A percentile compares a stretch with the other conserved stretches of the same genome.
These are phyloP conservation scores for Siderastrea radians DNA, from an alignment of 92 coral and sea anemone species.

Conservation along the genomic window DNA sequence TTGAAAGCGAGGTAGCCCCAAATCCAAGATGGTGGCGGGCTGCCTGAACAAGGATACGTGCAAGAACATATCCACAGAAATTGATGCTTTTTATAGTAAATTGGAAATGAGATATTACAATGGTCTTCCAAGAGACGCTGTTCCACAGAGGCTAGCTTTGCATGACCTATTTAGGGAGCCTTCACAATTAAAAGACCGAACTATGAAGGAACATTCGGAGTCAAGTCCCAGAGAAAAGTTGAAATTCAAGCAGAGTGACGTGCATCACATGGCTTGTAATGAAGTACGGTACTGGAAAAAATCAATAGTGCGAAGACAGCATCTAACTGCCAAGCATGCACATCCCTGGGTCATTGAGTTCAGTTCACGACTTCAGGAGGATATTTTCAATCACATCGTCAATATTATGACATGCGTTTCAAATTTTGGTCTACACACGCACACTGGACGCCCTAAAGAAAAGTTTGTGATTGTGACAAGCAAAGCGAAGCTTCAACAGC, in stretches of 20 bases:
- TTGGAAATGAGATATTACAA: constrained; percentile 33
- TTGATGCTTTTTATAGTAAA: constrained; percentile 31
- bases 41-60: constrained; percentile 18
- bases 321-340: constrained; percentile 57
- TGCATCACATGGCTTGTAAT: constrained; percentile 54
- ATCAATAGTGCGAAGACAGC: constrained; percentile 29
- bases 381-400: constrained; percentile 49
- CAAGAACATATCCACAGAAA: constrained; percentile 28
- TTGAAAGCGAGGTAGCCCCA: background rate
- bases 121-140: constrained; percentile 39
- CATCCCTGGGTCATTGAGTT: constrained; percentile 64
- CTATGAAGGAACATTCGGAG: constrained; percentile 40
- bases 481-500: constrained; percentile 53
- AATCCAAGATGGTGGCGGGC: constrained; percentile 53
- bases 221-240: constrained; percentile 42
- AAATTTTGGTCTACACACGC: constrained; percentile 37
- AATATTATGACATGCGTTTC: constrained; percentile 40
- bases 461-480: constrained; percentile 46
- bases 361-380: constrained; percentile 46
- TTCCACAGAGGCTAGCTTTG: constrained; percentile 47
- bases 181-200: constrained; percentile 32
- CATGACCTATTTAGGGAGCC: constrained; percentile 46
- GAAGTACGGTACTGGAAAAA: constrained; percentile 51
- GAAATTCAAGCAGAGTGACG: constrained; percentile 49
- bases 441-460: constrained; percentile 52